Percentiles rank a stretch among this genome's conserved stretches.
Evolutionary conservation across 2,113 vertebrate genomes (phyloP).

Genomic region (Ancistrus triradiatus): DNA sequence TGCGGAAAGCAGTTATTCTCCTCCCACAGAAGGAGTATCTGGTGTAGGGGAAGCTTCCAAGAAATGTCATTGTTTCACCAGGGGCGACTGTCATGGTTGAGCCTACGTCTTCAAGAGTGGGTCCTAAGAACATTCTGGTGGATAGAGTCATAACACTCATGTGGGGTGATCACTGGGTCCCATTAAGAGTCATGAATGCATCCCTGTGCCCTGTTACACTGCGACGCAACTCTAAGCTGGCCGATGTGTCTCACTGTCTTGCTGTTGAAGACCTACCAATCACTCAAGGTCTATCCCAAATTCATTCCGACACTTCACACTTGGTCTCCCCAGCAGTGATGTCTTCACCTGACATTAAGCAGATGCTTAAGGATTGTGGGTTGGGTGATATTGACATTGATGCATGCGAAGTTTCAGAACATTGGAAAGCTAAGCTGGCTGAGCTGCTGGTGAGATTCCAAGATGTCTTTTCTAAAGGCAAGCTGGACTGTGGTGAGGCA

Average conservation of each 20-base stretch:
- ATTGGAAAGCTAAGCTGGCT: not conserved
- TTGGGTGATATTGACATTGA: not conserved
- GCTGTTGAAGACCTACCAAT: constrained; percentile 13
- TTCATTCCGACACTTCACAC: not conserved
- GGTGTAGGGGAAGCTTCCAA: constrained; percentile 30
- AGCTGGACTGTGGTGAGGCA: constrained; percentile 16
- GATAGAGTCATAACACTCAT: constrained; percentile 5
- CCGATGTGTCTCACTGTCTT: constrained; percentile 27
- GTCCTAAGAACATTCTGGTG: constrained; percentile 17
- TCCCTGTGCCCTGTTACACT: not conserved
- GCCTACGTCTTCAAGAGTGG: constrained; percentile 10
- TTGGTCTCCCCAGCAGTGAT: too few species aligned
- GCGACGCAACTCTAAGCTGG: constrained; percentile 34
- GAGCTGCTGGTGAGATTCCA: not conserved
- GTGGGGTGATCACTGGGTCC: constrained; percentile 35
- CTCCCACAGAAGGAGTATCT: constrained; percentile 18
- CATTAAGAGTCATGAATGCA: constrained; percentile 28
- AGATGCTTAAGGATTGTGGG: not conserved
- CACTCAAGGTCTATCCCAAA: not conserved
- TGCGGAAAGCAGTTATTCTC: constrained; percentile 15
- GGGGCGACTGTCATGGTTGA: constrained; percentile 36
- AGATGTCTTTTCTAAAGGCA: constrained; percentile 21
- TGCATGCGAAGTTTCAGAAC: not conserved
- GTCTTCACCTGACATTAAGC: not conserved
- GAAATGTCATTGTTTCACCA: not conserved